A percentile compares a stretch with the other conserved stretches of the same genome.
Evolutionary conservation across 2,888 invertebrate genomes (phyloP).

Genomic region (Sarcophaga rosellei): DNA sequence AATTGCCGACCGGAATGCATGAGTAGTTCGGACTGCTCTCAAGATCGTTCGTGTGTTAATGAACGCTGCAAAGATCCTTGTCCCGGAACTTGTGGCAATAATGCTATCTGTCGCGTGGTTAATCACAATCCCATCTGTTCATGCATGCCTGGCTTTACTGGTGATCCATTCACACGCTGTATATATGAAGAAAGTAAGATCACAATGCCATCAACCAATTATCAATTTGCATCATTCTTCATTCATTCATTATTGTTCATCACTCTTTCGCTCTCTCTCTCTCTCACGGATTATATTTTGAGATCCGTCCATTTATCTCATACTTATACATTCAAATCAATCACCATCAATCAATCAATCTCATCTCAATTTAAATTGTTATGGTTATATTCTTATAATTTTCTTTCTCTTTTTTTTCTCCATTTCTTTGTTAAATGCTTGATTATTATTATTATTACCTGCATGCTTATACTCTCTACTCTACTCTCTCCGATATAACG

Average conservation of each 20-base stretch:
- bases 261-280: not conserved
- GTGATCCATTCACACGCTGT: conserved; percentile 92
- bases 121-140: conserved; percentile 94
- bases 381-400: conserved; percentile 68
- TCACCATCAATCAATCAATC: conserved; percentile 35
- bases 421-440: conserved; percentile 68
- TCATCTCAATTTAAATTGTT: conserved; percentile 53
- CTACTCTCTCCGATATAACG: conserved; percentile 52
- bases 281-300: not conserved
- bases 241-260: conserved; percentile 37
- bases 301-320: not conserved
- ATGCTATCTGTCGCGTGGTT: conserved; percentile 91
- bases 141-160: conserved; percentile 88
- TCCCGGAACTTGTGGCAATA: conserved; percentile 90
- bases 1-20: conserved; percentile 91
- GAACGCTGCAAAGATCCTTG: conserved; percentile 92
- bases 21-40: conserved; percentile 91
- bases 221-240: conserved; percentile 29
- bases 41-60: conserved; percentile 90
- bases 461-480: conserved; percentile 65
- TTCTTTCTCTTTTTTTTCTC: conserved; percentile 66
- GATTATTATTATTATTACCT: conserved; percentile 59
- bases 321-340: conserved; percentile 13
- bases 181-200: conserved; percentile 86
- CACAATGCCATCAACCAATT: conserved; percentile 10